Evolutionary conservation across 2,113 vertebrate species (phyloP).

Genomic region (Castor canadensis): DNA sequence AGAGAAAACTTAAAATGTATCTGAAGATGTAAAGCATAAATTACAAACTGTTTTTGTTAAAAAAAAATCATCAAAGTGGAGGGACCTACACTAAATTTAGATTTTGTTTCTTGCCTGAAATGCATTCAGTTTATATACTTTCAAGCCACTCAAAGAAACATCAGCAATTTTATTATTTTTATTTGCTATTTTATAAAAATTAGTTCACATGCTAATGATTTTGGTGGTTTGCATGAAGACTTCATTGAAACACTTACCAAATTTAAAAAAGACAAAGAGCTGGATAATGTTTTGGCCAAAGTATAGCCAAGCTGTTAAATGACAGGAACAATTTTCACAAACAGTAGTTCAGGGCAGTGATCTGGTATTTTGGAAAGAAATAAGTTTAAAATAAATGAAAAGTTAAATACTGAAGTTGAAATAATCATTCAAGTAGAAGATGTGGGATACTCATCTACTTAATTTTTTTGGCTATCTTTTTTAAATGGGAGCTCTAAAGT

Average conservation of each 20-base stretch:
- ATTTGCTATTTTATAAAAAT: slow-evolving; percentile 39
- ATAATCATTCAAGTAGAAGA: not conserved
- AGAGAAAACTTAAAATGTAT: not conserved
- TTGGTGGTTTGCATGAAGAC: not conserved
- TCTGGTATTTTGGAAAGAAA: not conserved
- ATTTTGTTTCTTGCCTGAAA: slow-evolving; percentile 14
- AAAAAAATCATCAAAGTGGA: not conserved
- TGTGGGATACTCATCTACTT: not conserved
- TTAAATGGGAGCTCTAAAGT: not conserved
- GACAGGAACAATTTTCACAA: not conserved
- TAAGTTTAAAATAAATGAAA: not conserved
- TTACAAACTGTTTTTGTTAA: not conserved
- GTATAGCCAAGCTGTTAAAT: not conserved
- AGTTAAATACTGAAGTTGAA: not conserved
- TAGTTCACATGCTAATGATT: not conserved
- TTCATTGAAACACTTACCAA: not conserved
- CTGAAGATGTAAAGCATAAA: not conserved
- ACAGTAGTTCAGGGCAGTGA: not conserved
- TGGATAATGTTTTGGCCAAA: not conserved
- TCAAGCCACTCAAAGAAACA: not conserved
- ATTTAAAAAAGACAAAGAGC: not conserved
- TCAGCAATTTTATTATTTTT: not conserved
- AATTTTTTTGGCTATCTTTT: not conserved
- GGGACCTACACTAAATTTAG: not conserved
- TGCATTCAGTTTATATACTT: not conserved